These are phyloP conservation scores for Tricholauxania praeusta DNA, from an alignment of 2,888 invertebrate genomes.

Conservation along the genomic window DNA sequence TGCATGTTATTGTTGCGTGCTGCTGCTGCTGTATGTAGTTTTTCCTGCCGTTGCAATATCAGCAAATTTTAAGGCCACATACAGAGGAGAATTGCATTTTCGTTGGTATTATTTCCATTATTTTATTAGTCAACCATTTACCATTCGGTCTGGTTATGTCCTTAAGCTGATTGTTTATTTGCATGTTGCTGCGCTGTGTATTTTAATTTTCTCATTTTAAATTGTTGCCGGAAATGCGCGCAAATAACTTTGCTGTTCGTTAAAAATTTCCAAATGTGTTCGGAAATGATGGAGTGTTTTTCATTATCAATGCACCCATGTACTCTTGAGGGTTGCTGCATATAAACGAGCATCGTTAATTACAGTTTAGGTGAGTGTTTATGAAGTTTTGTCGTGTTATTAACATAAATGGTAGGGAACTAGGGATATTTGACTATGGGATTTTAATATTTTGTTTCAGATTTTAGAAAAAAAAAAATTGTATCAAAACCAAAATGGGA, in stretches of 20 bases:
- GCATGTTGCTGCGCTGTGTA: constrained; percentile 37
- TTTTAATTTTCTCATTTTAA: constrained; percentile 7
- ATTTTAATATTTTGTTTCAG: too few species aligned
- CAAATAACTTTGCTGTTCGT: constrained; percentile 28
- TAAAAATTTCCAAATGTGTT: constrained; percentile 19
- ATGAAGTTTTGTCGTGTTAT: too few species aligned
- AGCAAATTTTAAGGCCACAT: background rate
- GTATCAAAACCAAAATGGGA: too few species aligned
- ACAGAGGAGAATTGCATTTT: constrained; percentile 26
- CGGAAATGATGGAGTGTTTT: constrained; percentile 26
- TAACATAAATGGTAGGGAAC: too few species aligned
- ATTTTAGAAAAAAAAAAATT: too few species aligned
- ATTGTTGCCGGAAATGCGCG: constrained; percentile 35
- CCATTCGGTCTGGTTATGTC: background rate
- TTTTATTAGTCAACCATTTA: background rate
- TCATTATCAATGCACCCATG: background rate
- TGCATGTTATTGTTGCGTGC: constrained; percentile 13
- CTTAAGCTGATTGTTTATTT: constrained; percentile 39
- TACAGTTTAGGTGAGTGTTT: too few species aligned
- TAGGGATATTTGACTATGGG: too few species aligned
- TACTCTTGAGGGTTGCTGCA: too few species aligned
- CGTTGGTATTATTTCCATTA: constrained; percentile 34
- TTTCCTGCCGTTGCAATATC: constrained; percentile 1
- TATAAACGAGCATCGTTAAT: too few species aligned
- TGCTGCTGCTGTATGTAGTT: constrained; percentile 14